A percentile compares a stretch with the other conserved stretches of the same genome.
phyloP scores from a whole-genome alignment of 2,888 invertebrate genomes.

The Phaedon cochleariae region DNA sequence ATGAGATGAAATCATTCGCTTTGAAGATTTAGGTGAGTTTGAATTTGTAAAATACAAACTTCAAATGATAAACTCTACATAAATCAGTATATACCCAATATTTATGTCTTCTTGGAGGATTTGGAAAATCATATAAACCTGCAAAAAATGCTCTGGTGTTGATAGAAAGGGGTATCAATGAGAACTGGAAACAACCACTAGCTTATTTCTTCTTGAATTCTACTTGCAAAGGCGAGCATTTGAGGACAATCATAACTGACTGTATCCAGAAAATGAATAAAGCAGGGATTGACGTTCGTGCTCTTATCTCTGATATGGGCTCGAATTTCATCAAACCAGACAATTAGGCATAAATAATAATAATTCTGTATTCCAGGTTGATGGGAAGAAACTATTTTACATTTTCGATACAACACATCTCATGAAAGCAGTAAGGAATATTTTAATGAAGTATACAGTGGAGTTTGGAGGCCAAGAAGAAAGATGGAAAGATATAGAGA shows the following conservation, averaged over 20 bases:
- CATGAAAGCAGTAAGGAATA: too few relatives aligned
- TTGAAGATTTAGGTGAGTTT: not conserved
- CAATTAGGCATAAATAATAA: too few relatives aligned
- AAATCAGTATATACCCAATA: too few relatives aligned
- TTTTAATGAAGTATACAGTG: not conserved
- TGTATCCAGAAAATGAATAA: not conserved
- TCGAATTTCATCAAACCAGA: not conserved
- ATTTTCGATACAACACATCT: too few relatives aligned
- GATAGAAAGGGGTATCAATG: not conserved
- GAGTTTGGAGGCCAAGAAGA: conserved; percentile 6
- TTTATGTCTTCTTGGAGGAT: too few relatives aligned
- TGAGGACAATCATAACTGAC: not conserved
- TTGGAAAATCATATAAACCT: not conserved
- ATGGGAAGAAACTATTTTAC: too few relatives aligned
- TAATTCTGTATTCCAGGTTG: too few relatives aligned
- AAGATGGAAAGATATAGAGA: not conserved
- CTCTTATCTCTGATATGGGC: not conserved
- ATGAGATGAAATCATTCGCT: conserved; percentile 15
- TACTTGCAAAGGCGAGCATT: not conserved
- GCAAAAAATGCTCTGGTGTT: conserved; percentile 2
- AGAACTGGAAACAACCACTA: conserved; percentile 11
- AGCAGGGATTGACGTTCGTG: not conserved
- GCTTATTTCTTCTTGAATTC: conserved; percentile 11
- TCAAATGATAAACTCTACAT: too few relatives aligned
- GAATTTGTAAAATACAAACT: too few relatives aligned